Evolutionary conservation across 2,888 invertebrate genomes (phyloP), one percentile per base, ranked within the genome.

Genomic region (Acanthoscelides obtectus): DNA sequence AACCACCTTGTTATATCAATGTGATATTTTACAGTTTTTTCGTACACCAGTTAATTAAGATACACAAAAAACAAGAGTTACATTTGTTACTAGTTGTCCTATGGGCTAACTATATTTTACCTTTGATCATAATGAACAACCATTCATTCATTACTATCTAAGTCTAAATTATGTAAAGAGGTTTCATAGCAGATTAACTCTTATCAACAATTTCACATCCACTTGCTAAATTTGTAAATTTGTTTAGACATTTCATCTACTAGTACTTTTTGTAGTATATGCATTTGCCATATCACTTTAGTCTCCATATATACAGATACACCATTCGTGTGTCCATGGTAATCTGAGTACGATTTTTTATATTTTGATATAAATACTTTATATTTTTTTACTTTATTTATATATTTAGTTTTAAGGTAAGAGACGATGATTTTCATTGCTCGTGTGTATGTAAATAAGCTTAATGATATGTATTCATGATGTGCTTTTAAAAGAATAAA

Each of bases 301-400:
- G 17, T 45, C 69, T 69, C 70, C 66, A 70, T 70, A 67, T 69
- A 68, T 45, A 69, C 71, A 75, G 78, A 77, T 78, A 77, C 77
- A 74, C 76, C 77, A 71, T 69, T 65, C 75, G 70, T 73, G 79
- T 79, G 79, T 79, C 78, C 78, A 76, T 75, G 75, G 73, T 76
- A 69, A 75, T 73, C 72, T 73, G 22, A 64, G n/a, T 72, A 69
- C 21, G 71, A 71, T 72, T 69, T 73, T 73, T 72, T 70, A 71
- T 71, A 64, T 71, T 73, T 45, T 72, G 68, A 45, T 45, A 45
- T 12, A 45, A 45, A 45, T 45, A 45, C 17, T 17, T 6, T 70
- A 71, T 71, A 17, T 70, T 66, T 66, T 66, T 21, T 66, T 21
- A 66, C 66, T 66, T 22, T 66, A 66, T 71, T 69, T 73, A 74